Base-by-base conservation (phyloP, 2,113 vertebrate species). In the Ranitomeya imitator region DNA sequence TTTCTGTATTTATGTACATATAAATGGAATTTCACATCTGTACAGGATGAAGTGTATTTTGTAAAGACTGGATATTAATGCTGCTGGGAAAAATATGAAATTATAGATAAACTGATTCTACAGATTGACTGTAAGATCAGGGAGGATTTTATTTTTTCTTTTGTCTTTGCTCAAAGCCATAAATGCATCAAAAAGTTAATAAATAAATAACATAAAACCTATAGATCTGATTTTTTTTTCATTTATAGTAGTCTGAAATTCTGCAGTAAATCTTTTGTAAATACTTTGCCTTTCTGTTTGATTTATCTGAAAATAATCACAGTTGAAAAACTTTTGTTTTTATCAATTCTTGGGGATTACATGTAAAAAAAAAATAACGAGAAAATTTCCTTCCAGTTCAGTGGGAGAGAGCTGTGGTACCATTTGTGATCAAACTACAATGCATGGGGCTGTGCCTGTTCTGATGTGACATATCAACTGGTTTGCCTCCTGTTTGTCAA, bases 121-220 rank as follows among this genome's bases (percentile, higher is more conserved):
- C 55, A 93, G 92, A 91, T 91, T 55, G 82, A 94, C 21, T 95
- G 93, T 95, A 92, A 92, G 91, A 94, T 91, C 92, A 93, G 95
- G 94, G 94, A 95, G 86, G 91, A 93, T 89, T 81, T 92, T 90
- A 91, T 93, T 94, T 73, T 74, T 94, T 92, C 91, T 95, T 95
- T 95, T 94, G 93, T 95, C 93, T 94, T 95, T 96, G 94, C 95
- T 96, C 92, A 95, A 96, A 96, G 95, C 94, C 95, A 96, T 96
- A 95, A 92, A 94, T 93, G 94, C 93, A 95, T 93, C 93, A 95
- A 94, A 92, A 94, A 79, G 92, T 95, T 95, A 95, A 93, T 95
- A 95, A 95, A 95, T 95, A 96, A 94, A 92, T 84, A 93, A 93
- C 87, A 95, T 91, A 93, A 93, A 93, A 93, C 90, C 4, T 71